These are phyloP conservation scores for Fratercula arctica DNA, from an alignment of 2,797 vertebrate genomes.

Conservation along the genomic window DNA sequence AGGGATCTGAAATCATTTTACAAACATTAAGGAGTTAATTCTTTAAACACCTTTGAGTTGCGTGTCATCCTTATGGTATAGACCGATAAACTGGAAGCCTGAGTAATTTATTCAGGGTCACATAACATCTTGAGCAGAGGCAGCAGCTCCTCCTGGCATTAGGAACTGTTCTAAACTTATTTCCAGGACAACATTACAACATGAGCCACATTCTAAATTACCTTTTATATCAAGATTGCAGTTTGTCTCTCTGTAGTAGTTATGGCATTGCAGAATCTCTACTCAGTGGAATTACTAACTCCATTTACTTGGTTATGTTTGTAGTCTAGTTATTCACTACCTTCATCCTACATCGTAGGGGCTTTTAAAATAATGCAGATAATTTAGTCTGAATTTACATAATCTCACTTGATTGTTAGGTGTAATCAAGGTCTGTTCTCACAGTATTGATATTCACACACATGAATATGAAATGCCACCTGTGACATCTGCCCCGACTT, in stretches of 20 bases:
- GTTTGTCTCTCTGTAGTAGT: neutral
- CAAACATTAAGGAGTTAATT: conserved; percentile 32
- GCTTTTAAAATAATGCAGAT: neutral
- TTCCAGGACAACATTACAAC: neutral
- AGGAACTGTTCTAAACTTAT: neutral
- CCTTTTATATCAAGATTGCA: neutral
- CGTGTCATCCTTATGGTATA: neutral
- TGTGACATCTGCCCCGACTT: neutral
- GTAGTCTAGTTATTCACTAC: neutral
- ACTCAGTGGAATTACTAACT: neutral
- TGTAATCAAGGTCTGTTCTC: neutral
- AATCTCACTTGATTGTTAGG: neutral
- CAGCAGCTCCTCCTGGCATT: neutral
- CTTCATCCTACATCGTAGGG: neutral
- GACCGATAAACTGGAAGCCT: conserved; percentile 19
- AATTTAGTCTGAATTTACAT: neutral
- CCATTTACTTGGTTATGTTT: neutral
- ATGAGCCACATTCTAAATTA: neutral
- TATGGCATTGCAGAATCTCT: neutral
- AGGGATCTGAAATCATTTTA: neutral
- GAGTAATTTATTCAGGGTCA: conserved; percentile 36
- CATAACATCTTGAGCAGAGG: neutral
- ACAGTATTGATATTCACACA: neutral
- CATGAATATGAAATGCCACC: neutral
- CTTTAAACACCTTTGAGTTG: conserved; percentile 7